A percentile compares a stretch with the other conserved stretches of the same genome.
These are phyloP conservation scores for Nyctibius bracteatus DNA, from an alignment of 2,113 vertebrate genomes.

Conservation along the genomic window DNA sequence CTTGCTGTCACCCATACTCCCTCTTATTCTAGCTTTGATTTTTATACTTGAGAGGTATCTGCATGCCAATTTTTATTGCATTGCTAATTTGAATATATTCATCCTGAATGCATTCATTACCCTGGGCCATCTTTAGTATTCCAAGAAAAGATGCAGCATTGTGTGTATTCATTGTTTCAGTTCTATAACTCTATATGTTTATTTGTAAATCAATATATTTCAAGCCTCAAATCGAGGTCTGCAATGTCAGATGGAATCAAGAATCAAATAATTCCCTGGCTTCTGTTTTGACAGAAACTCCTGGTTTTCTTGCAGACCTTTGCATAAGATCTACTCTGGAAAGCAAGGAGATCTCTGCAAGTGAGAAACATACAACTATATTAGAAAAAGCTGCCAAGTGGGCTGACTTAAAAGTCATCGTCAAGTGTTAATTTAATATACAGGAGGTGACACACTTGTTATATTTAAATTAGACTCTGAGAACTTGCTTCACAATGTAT, in stretches of 20 bases:
- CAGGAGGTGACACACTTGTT: not conserved
- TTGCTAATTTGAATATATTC: not conserved
- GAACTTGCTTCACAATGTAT: not conserved
- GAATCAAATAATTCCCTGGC: not conserved
- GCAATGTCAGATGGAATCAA: not conserved
- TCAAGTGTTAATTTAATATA: slow-evolving; percentile 29
- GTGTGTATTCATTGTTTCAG: not conserved
- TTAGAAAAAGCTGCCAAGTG: slow-evolving; percentile 28
- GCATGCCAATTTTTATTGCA: not conserved
- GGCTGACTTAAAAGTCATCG: not conserved
- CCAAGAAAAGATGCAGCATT: not conserved
- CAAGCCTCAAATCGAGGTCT: not conserved
- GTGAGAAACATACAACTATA: slow-evolving; percentile 14
- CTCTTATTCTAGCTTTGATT: not conserved
- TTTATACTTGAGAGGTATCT: not conserved
- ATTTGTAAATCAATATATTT: slow-evolving; percentile 36
- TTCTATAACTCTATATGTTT: slow-evolving; percentile 2
- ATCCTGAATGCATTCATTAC: not conserved
- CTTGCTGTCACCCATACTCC: not conserved
- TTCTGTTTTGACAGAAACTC: not conserved
- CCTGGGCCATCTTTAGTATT: slow-evolving; percentile 1
- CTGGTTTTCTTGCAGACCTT: not conserved
- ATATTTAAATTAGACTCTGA: slow-evolving; percentile 11
- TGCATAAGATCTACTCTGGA: not conserved
- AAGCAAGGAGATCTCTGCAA: not conserved